Base-by-base conservation (phyloP, 1,140 invertebrate genomes). In the Ptiloglossa arizonensis region DNA sequence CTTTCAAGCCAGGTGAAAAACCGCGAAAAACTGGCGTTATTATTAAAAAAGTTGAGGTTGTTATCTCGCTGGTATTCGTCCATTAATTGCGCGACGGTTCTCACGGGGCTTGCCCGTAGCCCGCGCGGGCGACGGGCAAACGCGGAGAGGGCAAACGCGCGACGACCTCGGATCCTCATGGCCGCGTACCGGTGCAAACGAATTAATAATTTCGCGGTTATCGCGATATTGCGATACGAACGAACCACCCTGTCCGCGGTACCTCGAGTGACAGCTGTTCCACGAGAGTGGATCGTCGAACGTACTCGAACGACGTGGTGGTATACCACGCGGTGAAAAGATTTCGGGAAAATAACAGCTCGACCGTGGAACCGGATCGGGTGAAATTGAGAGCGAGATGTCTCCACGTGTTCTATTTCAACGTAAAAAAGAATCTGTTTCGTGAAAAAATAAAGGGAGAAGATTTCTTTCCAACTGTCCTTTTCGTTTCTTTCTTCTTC, bases 41-140 rank as follows among this genome's bases (percentile, higher is more conserved):
- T 89, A 88, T 89, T 87, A 85, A 87, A 89, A 89, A 88, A 89
- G 87, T 89, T 86, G 81, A 72, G 72, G 76, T 85, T 86, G 79
- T 87, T 87, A 88, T 86, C 80, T 81, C 59, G 60, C 54, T 54
- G 57, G 73, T 62, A 82, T 85, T 88, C 70, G 72, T 76, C 80
- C 82, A 87, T 88, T 89, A 88, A 88, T 88, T 87, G 80, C 81
- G 38, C 63, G 67, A 57, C 46, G 48, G 81, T 63, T 78, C 67
- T 66, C 64, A 41, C 38, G 27, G 35, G 15, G 27, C 38, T 56
- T 57, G 52, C 69, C 64, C 70, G 44, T 35, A 19, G 1, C 27
- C 29, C 5, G 22, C 1, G 52, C 22, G 11, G 17, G 48, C 59
- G n/a, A 22, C 1, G 13, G 27, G n/a, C 44, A 24, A n/a, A 11